These are phyloP conservation scores for Apostichopus japonicus DNA, from an alignment of 35 echinoderm and acorn worm genomes.

Conservation along the genomic window DNA sequence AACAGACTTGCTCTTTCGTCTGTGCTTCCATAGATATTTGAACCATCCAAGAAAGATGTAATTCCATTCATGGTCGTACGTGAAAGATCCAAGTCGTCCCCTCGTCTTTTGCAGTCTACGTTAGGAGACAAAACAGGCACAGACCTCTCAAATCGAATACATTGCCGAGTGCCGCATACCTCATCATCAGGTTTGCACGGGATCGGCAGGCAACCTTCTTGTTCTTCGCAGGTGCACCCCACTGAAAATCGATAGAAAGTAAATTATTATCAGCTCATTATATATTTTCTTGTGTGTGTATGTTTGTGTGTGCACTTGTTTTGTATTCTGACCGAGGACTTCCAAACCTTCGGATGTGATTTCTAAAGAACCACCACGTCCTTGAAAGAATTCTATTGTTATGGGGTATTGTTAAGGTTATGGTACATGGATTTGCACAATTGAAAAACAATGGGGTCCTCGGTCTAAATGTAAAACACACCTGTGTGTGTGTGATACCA, in stretches of 20 bases:
- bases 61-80: slow-evolving; percentile 60
- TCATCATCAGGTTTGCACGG: not conserved
- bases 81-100: not conserved
- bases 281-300: not conserved
- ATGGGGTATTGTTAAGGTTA: no score
- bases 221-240: not conserved
- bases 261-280: not conserved
- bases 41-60: slow-evolving; percentile 69
- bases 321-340: no score
- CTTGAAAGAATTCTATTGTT: no score
- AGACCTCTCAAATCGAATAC: not conserved
- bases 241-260: not conserved
- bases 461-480: no score
- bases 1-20: not conserved
- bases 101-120: not conserved
- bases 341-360: no score
- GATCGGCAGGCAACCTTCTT: not conserved
- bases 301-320: no score
- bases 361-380: no score
- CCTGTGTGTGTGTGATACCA: no score
- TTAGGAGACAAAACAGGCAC: not conserved
- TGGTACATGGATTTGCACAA: no score
- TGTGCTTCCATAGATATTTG: slow-evolving; percentile 61
- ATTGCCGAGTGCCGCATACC: not conserved
- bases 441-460: no score